phyloP scores from a whole-genome alignment of 2,797 vertebrate species.

The Leucoraja ocellata region DNA sequence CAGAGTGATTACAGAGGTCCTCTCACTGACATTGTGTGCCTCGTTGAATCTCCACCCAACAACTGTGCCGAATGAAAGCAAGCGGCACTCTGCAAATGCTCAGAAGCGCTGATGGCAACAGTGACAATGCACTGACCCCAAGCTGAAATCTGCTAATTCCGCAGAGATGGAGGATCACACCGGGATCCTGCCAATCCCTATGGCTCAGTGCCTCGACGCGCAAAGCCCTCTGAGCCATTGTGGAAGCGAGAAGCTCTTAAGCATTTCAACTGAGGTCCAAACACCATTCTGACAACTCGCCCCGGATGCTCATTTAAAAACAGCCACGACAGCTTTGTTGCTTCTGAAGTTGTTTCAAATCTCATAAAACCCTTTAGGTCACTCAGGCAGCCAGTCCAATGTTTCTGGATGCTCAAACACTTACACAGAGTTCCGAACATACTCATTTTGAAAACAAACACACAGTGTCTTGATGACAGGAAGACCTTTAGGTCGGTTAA shows the following conservation, averaged over 20 bases:
- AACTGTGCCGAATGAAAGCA: neutral
- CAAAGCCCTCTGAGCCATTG: neutral
- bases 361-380: conserved; percentile 13
- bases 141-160: neutral
- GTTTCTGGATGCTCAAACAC: conserved; percentile 18
- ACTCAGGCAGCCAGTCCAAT: neutral
- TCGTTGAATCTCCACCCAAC: no score
- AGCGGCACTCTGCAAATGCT: neutral
- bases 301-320: neutral
- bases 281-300: neutral
- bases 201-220: neutral
- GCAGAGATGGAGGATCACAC: neutral
- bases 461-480: conserved; percentile 29
- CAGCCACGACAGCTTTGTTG: neutral
- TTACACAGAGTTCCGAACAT: conserved; percentile 22
- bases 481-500: conserved; percentile 6
- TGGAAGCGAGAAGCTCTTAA: neutral
- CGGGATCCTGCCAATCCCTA: neutral
- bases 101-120: neutral
- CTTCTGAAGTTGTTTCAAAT: neutral
- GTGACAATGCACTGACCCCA: neutral
- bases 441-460: conserved; percentile 14
- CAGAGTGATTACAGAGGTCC: neutral
- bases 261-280: neutral
- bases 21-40: neutral